Evolutionary conservation across 2,113 vertebrate species (phyloP).

Genomic region (Gambusia holbrooki): DNA sequence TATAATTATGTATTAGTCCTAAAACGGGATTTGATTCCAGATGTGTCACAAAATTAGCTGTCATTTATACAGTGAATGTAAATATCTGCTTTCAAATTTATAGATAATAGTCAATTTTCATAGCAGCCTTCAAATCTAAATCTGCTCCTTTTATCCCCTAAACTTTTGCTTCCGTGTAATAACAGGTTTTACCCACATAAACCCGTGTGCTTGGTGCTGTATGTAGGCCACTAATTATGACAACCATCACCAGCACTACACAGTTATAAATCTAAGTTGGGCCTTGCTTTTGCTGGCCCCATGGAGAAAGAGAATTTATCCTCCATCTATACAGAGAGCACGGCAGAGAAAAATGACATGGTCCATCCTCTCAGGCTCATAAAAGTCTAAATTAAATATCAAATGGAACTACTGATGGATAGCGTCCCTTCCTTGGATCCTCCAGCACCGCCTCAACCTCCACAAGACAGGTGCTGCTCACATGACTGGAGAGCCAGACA

Average conservation of each 20-base stretch:
- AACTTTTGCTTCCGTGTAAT: not conserved
- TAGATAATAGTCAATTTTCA: conserved; percentile 32
- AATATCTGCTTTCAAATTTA: not conserved
- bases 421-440: conserved; percentile 67
- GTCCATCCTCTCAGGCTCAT: conserved; percentile 81
- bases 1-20: not conserved
- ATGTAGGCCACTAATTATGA: conserved; percentile 57
- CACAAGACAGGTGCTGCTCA: conserved; percentile 75
- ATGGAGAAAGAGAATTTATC: conserved; percentile 78
- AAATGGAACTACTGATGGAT: conserved; percentile 84
- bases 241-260: conserved; percentile 35
- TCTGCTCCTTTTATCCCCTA: not conserved
- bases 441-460: conserved; percentile 57
- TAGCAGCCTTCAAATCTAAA: not conserved
- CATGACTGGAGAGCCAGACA: conserved; percentile 75
- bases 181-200: conserved; percentile 20
- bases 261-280: conserved; percentile 76
- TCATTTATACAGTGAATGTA: not conserved
- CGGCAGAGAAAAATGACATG: conserved; percentile 75
- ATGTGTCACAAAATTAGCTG: not conserved
- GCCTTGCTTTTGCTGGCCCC: conserved; percentile 61
- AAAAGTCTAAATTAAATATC: conserved; percentile 86
- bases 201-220: conserved; percentile 15
- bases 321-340: conserved; percentile 72
- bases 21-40: not conserved